Evolutionary conservation across 2,888 invertebrate genomes (phyloP), one percentile per base, ranked within the genome.

Genomic region (Omphaloscelis lunosa): DNA sequence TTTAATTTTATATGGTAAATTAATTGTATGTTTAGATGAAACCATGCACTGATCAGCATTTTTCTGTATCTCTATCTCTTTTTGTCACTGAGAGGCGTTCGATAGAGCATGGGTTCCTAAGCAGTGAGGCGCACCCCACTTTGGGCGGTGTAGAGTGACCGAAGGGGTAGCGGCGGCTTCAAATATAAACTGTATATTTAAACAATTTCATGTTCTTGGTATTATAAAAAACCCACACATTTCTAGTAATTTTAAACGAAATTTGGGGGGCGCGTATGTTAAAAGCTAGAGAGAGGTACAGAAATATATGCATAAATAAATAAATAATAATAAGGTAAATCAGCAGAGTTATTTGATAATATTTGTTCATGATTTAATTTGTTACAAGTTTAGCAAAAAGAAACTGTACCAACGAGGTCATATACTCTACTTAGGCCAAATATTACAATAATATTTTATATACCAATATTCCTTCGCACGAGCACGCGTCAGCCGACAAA

Each of bases 401-500:
- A 41, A 39, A 56, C 8, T 29, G 7, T 29, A 9, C 3, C 15
- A 29, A 58, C 12, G 23, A 58, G 34, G 20, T n/a, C 8, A 27
- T 34, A 51, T 58, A 29, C 12, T 72, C 7, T 74, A 72, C n/a
- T 80, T 87, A 86, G 83, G 86, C 80, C 83, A 63, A 67, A 29
- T 63, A 58, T 63, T 63, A 56, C 6, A 41, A 62, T 61, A 59
- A 61, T 8, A 51, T 69, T 63, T n/a, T 29, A 27, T 39, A 12
- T 17, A n/a, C 2, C 15, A n/a, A 17, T 58, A 58, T 34, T 61
- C 68, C 34, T 20, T n/a, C 17, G 4, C 2, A 20, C 17, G 0
- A 2, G 34, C 34, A 34, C 3, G 34, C 58, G 34, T n/a, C 9
- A n/a, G 11, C 9, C 17, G n/a, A n/a, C n/a, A n/a, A n/a, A n/a